Conservation (phyloP, 2,888 invertebrate genomes). For the Himalopsyche tibetana region DNA sequence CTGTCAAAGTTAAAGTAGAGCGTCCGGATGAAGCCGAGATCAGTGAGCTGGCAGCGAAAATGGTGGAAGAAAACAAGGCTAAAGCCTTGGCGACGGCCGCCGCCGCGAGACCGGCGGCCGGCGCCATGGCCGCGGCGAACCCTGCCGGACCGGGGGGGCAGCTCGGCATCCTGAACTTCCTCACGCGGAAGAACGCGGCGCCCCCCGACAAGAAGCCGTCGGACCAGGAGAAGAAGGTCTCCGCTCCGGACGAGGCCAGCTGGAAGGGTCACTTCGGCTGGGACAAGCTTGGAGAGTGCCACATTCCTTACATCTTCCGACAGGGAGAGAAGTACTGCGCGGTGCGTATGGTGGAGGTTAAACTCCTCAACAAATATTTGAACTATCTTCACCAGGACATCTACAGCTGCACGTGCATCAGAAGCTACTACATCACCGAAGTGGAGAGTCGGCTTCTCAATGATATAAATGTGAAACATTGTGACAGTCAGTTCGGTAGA, state of each 20-base stretch:
- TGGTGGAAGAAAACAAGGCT: constrained; percentile 87
- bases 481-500: constrained; percentile 92
- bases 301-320: constrained; percentile 93
- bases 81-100: constrained; percentile 70
- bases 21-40: constrained; percentile 92
- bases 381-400: constrained; percentile 92
- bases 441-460: constrained; percentile 92
- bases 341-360: constrained; percentile 95
- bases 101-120: constrained; percentile 73
- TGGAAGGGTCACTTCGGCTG: constrained; percentile 92
- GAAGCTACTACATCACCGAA: constrained; percentile 95
- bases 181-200: constrained; percentile 74
- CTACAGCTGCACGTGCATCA: constrained; percentile 92
- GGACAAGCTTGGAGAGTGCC: constrained; percentile 89
- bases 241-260: constrained; percentile 84
- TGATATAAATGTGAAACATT: constrained; percentile 95
- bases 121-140: constrained; percentile 71
- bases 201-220: constrained; percentile 51
- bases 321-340: constrained; percentile 91
- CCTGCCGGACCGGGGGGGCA: constrained; percentile 73
- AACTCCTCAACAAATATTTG: constrained; percentile 91
- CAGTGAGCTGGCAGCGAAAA: constrained; percentile 89
- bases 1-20: constrained; percentile 83
- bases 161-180: constrained; percentile 80
- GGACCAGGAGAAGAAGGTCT: constrained; percentile 72